Evolutionary conservation across 2,888 invertebrate genomes (phyloP).

Genomic region (Harmothoe impar): DNA sequence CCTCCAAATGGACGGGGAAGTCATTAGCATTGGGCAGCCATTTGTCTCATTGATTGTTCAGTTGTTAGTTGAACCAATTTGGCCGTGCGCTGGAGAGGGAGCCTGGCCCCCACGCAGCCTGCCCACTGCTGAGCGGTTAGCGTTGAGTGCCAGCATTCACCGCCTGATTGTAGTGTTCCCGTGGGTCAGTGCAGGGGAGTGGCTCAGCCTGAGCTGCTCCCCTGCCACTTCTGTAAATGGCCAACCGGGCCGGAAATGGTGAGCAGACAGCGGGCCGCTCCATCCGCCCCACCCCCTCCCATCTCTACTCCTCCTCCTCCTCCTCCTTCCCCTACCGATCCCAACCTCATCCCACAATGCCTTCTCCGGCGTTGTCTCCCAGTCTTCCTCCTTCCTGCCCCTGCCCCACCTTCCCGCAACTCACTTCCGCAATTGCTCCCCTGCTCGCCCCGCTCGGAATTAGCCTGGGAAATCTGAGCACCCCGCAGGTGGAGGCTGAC

Average conservation of each 20-base stretch:
- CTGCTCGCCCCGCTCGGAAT: background rate
- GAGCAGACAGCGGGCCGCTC: background rate
- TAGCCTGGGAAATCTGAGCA: background rate
- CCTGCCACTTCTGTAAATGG: background rate
- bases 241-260: no score
- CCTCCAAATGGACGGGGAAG: background rate
- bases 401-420: background rate
- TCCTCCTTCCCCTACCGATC: background rate
- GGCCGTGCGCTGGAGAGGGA: background rate
- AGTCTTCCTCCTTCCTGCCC: background rate
- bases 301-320: background rate
- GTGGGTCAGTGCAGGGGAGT: constrained; percentile 17
- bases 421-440: constrained; percentile 15
- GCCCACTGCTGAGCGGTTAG: constrained; percentile 10
- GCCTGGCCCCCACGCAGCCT: background rate
- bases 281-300: background rate
- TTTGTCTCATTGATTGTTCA: constrained; percentile 61
- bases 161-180: constrained; percentile 39
- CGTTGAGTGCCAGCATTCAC: constrained; percentile 37
- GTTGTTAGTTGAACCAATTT: constrained; percentile 56
- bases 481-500: background rate
- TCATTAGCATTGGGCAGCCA: constrained; percentile 42
- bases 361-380: background rate
- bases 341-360: background rate
- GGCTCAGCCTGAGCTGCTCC: background rate